Evolutionary conservation across 2,888 invertebrate genomes (phyloP), one percentile per base, ranked within the genome.

Genomic region (Formica aserva): DNA sequence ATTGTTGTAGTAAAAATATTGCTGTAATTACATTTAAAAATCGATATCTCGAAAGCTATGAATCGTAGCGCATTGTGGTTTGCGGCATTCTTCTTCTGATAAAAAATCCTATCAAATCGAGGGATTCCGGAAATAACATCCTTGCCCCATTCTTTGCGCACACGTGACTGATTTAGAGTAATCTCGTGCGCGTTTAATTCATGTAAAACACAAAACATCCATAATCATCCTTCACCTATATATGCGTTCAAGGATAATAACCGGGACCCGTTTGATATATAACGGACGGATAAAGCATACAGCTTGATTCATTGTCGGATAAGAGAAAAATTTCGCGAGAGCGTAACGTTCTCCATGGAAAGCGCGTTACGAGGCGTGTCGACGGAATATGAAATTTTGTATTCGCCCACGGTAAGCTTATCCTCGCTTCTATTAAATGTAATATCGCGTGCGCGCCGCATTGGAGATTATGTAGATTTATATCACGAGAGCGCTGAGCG

Each of bases 341-440:
- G 78, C 72, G 78, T 78, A 78, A 78, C 78, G 57, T 45, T 72
- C 45, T 60, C 74, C 45, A 72, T 72, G 74, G 74, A 72, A 72
- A 78, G 78, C 78, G 78, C 72, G 78, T 78, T 78, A 72, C 78
- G 74, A 78, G 60, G 78, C 78, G 78, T 78, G 78, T 78, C 78
- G 78, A 22, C 41, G 74, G 78, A 78, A 78, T 78, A 78, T 78
- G 78, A 78, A 78, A 71, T 78, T 78, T 78, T 78, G 78, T 60
- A 72, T 71, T 78, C 78, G 74, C 74, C 78, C 22, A 32, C 60
- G 45, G 72, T 78, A 45, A 78, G 74, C 78, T 78, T 60, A 78
- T 78, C 78, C 78, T 45, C 78, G 78, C 74, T 78, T 72, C 78
- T 78, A 78, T 78, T 78, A 78, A 78, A 78, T 72, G 74, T 72